Percentiles rank a stretch among this genome's conserved stretches.
phyloP scores from a whole-genome alignment of 2,888 invertebrate species.

The Caenorhabditis drosophilae region DNA sequence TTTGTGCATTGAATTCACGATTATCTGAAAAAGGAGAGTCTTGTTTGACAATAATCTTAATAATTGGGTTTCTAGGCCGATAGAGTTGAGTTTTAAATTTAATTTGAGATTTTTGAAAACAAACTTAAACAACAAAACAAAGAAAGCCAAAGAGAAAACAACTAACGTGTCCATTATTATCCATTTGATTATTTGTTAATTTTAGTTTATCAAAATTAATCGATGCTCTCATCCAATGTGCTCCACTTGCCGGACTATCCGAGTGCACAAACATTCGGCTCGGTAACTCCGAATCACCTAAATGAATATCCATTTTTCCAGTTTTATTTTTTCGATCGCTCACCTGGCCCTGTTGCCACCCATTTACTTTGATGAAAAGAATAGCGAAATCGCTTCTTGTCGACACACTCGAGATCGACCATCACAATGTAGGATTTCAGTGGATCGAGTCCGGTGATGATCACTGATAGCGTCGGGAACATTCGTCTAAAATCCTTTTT shows the following conservation, averaged over 20 bases:
- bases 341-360: constrained; percentile 91
- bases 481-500: constrained; percentile 90
- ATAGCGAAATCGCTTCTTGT: constrained; percentile 93
- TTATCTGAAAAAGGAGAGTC: constrained; percentile 79
- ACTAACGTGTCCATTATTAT: constrained; percentile 91
- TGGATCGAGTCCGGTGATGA: constrained; percentile 79
- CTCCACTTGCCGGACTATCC: constrained; percentile 91
- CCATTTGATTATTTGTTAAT: constrained; percentile 96
- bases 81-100: background rate
- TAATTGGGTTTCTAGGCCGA: background rate
- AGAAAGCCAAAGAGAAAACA: too few species aligned
- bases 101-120: background rate
- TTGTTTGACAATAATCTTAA: background rate
- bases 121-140: background rate
- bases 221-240: constrained; percentile 88
- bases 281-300: constrained; percentile 81
- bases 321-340: background rate
- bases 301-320: background rate
- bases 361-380: constrained; percentile 97
- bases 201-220: constrained; percentile 97
- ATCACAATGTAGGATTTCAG: constrained; percentile 57
- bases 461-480: constrained; percentile 95
- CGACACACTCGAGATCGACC: constrained; percentile 74
- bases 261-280: constrained; percentile 87
- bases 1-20: constrained; percentile 98